phyloP scores from a whole-genome alignment of 2,888 invertebrate genomes.

The Amphimallon solstitiale region DNA sequence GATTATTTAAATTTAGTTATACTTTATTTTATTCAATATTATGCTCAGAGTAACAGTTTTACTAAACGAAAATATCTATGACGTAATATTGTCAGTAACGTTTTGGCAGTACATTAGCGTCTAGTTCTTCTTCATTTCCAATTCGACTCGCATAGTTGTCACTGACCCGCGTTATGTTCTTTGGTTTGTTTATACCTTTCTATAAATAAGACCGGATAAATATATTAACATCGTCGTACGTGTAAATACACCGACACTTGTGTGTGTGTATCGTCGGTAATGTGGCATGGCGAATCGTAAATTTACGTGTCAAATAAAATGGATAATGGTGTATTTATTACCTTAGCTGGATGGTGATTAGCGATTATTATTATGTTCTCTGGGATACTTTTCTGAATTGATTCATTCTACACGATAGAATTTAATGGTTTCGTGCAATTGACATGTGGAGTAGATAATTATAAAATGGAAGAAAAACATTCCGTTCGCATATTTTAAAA shows the following conservation, averaged over 20 bases:
- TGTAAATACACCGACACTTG: not conserved
- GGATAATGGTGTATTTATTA: constrained; percentile 53
- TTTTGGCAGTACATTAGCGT: too few relatives aligned
- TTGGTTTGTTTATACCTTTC: constrained; percentile 54
- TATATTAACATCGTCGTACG: not conserved
- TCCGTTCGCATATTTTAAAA: too few relatives aligned
- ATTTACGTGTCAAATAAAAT: constrained; percentile 57
- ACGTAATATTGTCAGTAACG: too few relatives aligned
- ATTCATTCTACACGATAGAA: too few relatives aligned
- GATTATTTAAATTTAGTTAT: too few relatives aligned
- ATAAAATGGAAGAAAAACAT: too few relatives aligned
- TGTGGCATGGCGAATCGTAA: constrained; percentile 51
- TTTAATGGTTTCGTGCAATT: too few relatives aligned
- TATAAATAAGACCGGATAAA: constrained; percentile 54
- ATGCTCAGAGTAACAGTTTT: too few relatives aligned
- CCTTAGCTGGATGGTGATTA: not conserved
- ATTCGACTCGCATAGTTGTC: constrained; percentile 32
- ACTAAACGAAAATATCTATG: too few relatives aligned
- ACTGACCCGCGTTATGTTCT: constrained; percentile 42
- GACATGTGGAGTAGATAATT: too few relatives aligned
- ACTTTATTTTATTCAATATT: too few relatives aligned
- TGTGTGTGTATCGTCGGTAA: constrained; percentile 6
- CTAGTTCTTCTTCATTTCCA: not conserved
- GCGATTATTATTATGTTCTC: not conserved
- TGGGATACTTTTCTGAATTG: not conserved